Evolutionary conservation across 2,797 vertebrate genomes (phyloP), one percentile per base, ranked within the genome.

Genomic region (Lemur catta): DNA sequence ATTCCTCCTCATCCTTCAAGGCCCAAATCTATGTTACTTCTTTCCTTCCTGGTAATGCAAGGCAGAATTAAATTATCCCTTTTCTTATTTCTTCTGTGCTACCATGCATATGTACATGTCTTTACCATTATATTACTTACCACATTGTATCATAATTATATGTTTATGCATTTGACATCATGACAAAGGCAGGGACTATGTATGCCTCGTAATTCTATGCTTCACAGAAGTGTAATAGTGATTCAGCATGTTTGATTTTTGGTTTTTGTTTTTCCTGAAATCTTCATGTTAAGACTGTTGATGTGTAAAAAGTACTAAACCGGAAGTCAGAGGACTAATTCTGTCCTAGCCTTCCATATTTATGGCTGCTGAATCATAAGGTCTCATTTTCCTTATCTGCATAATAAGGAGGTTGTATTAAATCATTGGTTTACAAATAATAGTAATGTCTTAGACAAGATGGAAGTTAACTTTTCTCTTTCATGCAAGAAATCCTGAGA

Each of bases 391-490:
- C 72, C 61, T 89, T 85, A 52, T 86, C 52, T 94, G 43, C 14
- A 67, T 63, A 46, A 41, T 38, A 43, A 81, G 76, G 20, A 89
- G 22, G 13, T 86, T 71, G 41, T 63, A 81, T 38, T 76, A 59
- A 92, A 67, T 78, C 11, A 57, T n/a, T 46, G 38, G 30, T 52
- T 93, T 89, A 93, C 46, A 93, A 85, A 74, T 89, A 89, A 79
- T 30, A 74, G 75, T 35, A 79, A 28, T 38, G n/a, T 67, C 52
- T 78, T 92, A 75, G 87, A 67, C 4, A 72, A 89, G 35, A 57
- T 65, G 71, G 74, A 85, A 75, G 22, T 92, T 86, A 38, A 50
- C 71, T 85, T 86, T 20, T 57, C 22, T 95, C 59, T 59, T 33
- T 89, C 6, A 30, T 41, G 38, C 57, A 91, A 59, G 65, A 41